Percentiles rank a stretch among this genome's conserved stretches.
phyloP scores from a whole-genome alignment of 2,797 vertebrate species.

The Schizopygopsis pylzovi region DNA sequence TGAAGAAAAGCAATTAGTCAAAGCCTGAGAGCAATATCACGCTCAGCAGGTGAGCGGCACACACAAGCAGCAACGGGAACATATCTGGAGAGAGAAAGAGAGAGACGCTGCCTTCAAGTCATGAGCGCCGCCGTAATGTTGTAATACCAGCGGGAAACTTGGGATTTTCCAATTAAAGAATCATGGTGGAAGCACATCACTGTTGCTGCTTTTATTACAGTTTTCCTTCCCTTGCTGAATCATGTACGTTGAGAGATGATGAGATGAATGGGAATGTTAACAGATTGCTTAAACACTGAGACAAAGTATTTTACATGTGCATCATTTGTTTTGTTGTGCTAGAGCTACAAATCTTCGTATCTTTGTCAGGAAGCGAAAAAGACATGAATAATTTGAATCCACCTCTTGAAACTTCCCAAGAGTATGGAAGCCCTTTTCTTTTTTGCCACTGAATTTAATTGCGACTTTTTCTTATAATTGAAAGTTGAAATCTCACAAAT shows the following conservation, averaged over 20 bases:
- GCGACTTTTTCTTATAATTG: background rate
- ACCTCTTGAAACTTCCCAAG: background rate
- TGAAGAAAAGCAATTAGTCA: conserved; percentile 57
- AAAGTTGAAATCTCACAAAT: background rate
- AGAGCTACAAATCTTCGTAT: background rate
- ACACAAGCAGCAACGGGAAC: conserved; percentile 33
- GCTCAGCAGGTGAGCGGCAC: conserved; percentile 52
- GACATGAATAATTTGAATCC: background rate
- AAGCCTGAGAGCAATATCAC: conserved; percentile 51
- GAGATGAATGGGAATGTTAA: background rate
- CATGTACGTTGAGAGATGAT: background rate
- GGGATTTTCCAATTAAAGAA: background rate
- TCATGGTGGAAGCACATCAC: background rate
- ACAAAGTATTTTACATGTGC: background rate
- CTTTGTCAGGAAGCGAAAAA: background rate
- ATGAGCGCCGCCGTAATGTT: background rate
- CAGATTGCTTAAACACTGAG: background rate
- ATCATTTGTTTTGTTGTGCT: background rate
- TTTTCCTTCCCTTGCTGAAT: conserved; percentile 6
- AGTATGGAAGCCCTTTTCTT: background rate
- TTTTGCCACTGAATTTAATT: background rate
- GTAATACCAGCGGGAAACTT: conserved; percentile 8
- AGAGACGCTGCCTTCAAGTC: background rate
- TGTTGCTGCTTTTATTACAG: background rate
- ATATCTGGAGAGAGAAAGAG: conserved; percentile 40